Percentiles rank a stretch among this genome's conserved stretches.
phyloP scores from a whole-genome alignment of 2,797 vertebrate genomes.

The Pagetopsis macropterus region DNA sequence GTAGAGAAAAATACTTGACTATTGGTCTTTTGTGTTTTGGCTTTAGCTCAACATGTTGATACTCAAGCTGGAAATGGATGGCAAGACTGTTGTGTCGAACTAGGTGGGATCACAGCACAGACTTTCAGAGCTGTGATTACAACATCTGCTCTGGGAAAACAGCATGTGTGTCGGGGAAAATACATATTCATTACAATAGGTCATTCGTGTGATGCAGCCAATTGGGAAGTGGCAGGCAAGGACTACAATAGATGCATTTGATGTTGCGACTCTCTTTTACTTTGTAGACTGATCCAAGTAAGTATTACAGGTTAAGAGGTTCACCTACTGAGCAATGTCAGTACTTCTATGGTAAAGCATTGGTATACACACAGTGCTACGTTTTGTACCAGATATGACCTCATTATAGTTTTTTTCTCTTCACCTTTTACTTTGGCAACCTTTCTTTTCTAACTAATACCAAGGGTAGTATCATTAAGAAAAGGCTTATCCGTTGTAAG shows the following conservation, averaged over 20 bases:
- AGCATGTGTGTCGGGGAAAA: slow-evolving; percentile 41
- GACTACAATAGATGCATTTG: slow-evolving; percentile 25
- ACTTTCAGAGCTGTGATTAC: slow-evolving; percentile 51
- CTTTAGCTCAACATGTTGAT: slow-evolving; percentile 50
- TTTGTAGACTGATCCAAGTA: background rate
- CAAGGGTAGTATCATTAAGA: slow-evolving; percentile 45
- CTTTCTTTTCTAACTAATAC: slow-evolving; percentile 6
- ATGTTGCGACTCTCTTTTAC: no score
- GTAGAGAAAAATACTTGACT: slow-evolving; percentile 11
- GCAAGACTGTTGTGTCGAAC: slow-evolving; percentile 56
- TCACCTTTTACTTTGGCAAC: background rate
- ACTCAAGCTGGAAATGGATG: slow-evolving; percentile 58
- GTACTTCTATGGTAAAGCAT: background rate
- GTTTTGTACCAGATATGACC: background rate
- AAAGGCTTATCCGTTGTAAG: slow-evolving; percentile 42
- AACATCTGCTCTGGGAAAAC: slow-evolving; percentile 66
- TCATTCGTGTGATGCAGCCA: slow-evolving; percentile 25
- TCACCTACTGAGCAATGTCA: background rate
- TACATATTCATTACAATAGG: slow-evolving; percentile 36
- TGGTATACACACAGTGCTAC: background rate
- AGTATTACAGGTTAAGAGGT: background rate
- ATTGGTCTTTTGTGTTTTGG: slow-evolving; percentile 25
- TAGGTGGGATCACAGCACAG: slow-evolving; percentile 63
- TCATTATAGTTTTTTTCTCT: background rate
- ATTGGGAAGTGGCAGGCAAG: background rate